A percentile compares a stretch with the other conserved stretches of the same genome.
Conservation (phyloP, 2,888 invertebrate genomes). For the Ligdia adustata region DNA sequence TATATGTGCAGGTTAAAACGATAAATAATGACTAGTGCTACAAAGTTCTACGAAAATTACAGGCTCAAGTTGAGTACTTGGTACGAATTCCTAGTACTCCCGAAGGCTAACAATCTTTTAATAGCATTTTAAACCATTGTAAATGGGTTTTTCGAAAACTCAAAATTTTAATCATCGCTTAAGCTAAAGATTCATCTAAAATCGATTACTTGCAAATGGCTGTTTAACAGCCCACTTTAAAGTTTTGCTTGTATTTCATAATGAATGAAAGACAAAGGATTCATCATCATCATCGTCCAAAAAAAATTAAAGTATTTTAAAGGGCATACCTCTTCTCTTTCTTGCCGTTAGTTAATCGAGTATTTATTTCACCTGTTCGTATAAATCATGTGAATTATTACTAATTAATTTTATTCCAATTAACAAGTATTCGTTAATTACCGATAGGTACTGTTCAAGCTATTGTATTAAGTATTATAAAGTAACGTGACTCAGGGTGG, state of each 20-base stretch:
- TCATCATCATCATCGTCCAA: too few relatives aligned
- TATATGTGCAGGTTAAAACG: constrained; percentile 8
- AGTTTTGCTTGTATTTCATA: constrained; percentile 12
- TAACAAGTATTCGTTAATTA: constrained; percentile 52
- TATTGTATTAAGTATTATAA: constrained; percentile 34
- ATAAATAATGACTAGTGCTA: background rate
- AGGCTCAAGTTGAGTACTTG: background rate
- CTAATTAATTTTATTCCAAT: constrained; percentile 40
- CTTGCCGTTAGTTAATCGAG: too few relatives aligned
- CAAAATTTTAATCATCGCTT: constrained; percentile 32
- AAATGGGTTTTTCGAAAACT: constrained; percentile 46
- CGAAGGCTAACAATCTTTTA: constrained; percentile 26
- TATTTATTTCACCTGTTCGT: too few relatives aligned
- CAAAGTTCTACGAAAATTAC: constrained; percentile 4
- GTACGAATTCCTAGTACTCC: constrained; percentile 23
- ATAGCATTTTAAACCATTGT: constrained; percentile 54
- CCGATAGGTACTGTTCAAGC: constrained; percentile 49
- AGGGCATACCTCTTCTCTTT: too few relatives aligned
- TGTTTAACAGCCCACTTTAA: constrained; percentile 57
- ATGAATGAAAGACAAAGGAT: constrained; percentile 7
- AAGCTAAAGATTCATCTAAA: constrained; percentile 63
- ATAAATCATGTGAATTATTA: constrained; percentile 3
- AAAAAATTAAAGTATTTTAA: too few relatives aligned
- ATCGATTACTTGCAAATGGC: constrained; percentile 76
- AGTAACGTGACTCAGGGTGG: too few relatives aligned